Evolutionary conservation across 1,140 invertebrate species (phyloP), one percentile per base, ranked within the genome.

Genomic region (Sogatella furcifera): DNA sequence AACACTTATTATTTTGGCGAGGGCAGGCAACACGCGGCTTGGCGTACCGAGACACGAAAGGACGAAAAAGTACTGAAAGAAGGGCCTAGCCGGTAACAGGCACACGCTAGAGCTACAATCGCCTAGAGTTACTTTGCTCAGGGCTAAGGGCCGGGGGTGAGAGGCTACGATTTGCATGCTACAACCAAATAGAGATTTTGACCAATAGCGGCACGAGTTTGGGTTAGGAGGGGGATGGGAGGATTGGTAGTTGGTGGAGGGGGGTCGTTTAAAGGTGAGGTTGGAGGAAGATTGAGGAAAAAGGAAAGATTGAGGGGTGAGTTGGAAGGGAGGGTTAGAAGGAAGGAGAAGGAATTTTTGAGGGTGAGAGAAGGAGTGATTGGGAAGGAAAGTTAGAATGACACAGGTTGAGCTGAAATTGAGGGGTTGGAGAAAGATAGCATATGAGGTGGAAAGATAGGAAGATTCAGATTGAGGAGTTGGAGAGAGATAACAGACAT

Each of bases 251-350:
- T 17, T 14, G n/a, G n/a, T 14, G 49, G 5, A 38, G 55, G 0
- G 72, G 84, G 0, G 73, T 82, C 31, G 92, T 87, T 74, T 91
- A 92, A 13, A 86, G 86, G 69, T 95, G 90, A 0, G 76, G 80
- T 0, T 90, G 89, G 1, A 92, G 92, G 2, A 95, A 92, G 76
- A 80, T 91, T 52, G 34, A 38, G 34, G 8, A 10, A 38, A 10
- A 38, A 38, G 34, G 9, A 38, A 38, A 38, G 34, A 10, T 38
- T 38, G 34, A 38, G 58, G 54, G 34, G 54, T 17, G 54, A 60
- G 38, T 60, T 60, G 22, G 34, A 22, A 60, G 19, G 31, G 8
- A 19, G 44, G 46, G 52, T 22, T 21, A 41, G 54, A 55, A 24
- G 22, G 46, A 52, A 52, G 24, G 6, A 28, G 24, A 28, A 28